These are phyloP conservation scores for Trididemnum clinides DNA, from an alignment of 23 tunicate species.

Conservation along the genomic window DNA sequence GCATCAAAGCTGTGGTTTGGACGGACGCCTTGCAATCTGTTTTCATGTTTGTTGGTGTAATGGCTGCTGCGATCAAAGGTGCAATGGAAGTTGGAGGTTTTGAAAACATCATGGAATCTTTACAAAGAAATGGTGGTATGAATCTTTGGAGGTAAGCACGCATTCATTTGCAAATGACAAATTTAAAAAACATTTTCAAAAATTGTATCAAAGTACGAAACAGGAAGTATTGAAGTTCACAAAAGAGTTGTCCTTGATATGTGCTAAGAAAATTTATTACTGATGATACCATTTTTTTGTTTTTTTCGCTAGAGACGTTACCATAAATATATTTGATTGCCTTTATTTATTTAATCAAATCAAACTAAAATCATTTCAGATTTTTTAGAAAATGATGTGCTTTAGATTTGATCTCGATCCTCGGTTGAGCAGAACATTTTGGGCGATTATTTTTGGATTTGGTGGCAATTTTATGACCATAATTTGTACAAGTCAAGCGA, in stretches of 20 bases:
- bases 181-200: too few relatives aligned
- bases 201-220: too few relatives aligned
- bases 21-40: neutral
- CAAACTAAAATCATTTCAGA: too few relatives aligned
- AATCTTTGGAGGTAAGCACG: neutral
- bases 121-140: neutral
- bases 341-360: neutral
- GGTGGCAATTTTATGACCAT: neutral
- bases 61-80: neutral
- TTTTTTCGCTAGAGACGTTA: too few relatives aligned
- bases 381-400: too few relatives aligned
- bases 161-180: too few relatives aligned
- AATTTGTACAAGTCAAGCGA: neutral
- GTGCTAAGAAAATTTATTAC: neutral
- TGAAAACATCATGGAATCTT: neutral
- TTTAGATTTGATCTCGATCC: slow-evolving; percentile 6
- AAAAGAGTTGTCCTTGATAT: too few relatives aligned
- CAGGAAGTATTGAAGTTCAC: too few relatives aligned
- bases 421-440: slow-evolving; percentile 8
- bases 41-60: neutral
- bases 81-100: neutral
- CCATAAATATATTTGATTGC: too few relatives aligned
- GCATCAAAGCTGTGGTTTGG: slow-evolving; percentile 12
- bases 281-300: too few relatives aligned
- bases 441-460: slow-evolving; percentile 8